Evolutionary conservation across 1,140 invertebrate species (phyloP), one percentile per base, ranked within the genome.

Genomic region (Drepana arcuata): DNA sequence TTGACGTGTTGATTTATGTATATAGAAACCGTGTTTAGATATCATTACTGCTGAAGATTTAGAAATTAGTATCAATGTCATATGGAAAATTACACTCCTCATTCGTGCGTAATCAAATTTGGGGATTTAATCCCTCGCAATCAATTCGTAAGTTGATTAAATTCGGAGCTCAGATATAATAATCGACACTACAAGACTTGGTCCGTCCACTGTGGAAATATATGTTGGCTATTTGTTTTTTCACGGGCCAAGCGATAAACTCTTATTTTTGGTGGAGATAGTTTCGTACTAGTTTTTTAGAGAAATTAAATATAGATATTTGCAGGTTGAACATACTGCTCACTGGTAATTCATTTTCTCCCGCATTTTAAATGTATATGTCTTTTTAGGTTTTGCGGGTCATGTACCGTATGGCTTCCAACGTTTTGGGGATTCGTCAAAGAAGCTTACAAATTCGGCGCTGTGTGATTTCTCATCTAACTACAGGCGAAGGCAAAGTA

Each of bases 381-480:
- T 38, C 36, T 40, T 58, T 60, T 24, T 33, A 89, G 89, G 88
- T 48, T 91, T 88, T 52, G 72, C 87, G 9, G 89, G 88, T 12
- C 88, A 91, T 52, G 85, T 91, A 33, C 90, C 90, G 0, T 89
- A 89, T 54, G 87, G 88, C 2, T 86, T 86, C 37, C 80, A 85
- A 10, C 81, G 88, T 2, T 90, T 89, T 61, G 89, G 89, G 1
- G 85, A 89, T 45, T 78, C 84, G 0, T 86, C 86, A 36, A 81
- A 88, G 50, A 84, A 85, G 16, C 74, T 88, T 28, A 90, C 89
- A 0, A 89, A 89, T 32, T 87, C 86, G 14, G 84, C 86, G 0
- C 70, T 92, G 4, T 88, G 86, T 48, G 89, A 91, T 44, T 92
- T 92, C 58, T 88, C 89, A 0, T 85, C 88, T 9, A 90, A 90